phyloP scores from a whole-genome alignment of 2,113 vertebrate genomes.

The Vombatus ursinus region DNA sequence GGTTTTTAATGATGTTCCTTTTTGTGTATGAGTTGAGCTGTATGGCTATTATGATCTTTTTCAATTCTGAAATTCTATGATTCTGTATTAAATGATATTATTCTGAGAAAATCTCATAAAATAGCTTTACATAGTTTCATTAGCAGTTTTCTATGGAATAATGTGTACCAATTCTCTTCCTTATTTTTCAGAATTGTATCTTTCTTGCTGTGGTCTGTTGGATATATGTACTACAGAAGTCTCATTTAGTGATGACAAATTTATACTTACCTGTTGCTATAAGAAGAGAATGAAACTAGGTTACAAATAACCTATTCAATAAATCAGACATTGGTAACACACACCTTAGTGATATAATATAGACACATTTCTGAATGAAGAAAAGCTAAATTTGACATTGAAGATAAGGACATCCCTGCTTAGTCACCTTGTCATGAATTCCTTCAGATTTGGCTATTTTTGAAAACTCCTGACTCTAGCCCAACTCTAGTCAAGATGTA shows the following conservation, averaged over 20 bases:
- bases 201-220: neutral
- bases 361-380: neutral
- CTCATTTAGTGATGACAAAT: neutral
- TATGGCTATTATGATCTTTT: neutral
- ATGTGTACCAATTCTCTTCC: neutral
- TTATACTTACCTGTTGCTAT: neutral
- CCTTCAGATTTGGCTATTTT: conserved; percentile 8
- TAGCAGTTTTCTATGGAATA: neutral
- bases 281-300: neutral
- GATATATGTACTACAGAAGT: neutral
- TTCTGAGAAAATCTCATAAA: neutral
- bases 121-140: neutral
- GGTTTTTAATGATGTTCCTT: neutral
- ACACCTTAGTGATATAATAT: neutral
- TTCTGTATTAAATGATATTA: neutral
- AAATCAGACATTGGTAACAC: neutral
- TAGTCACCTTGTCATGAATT: conserved; percentile 16
- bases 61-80: neutral
- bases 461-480: conserved; percentile 49
- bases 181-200: neutral
- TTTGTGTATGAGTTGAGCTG: neutral
- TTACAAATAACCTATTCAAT: neutral
- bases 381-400: neutral
- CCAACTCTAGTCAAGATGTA: conserved; percentile 55
- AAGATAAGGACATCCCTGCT: neutral